phyloP scores from a whole-genome alignment of 2,797 vertebrate genomes.

The Spondyliosoma cantharus region DNA sequence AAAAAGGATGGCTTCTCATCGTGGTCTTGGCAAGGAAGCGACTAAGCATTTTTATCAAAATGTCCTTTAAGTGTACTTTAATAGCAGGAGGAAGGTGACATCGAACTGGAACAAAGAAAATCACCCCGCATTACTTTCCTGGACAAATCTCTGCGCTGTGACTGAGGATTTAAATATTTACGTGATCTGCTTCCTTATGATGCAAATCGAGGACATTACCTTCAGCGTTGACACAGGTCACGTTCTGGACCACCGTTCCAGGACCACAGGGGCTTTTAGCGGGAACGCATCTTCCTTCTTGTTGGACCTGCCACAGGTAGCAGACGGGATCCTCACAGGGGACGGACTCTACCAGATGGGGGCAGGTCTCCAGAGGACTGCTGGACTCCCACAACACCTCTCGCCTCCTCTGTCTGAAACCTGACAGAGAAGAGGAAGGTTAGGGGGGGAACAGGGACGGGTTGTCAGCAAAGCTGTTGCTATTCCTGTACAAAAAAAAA shows the following conservation, averaged over 20 bases:
- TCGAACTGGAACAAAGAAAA: not conserved
- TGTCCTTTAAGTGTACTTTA: not conserved
- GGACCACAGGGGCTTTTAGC: constrained; percentile 86
- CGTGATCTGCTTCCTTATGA: not conserved
- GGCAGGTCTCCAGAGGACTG: constrained; percentile 81
- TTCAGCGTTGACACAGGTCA: constrained; percentile 84
- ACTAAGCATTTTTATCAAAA: not conserved
- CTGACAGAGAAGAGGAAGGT: constrained; percentile 71
- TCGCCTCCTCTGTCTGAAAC: constrained; percentile 89
- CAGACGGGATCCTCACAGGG: constrained; percentile 92
- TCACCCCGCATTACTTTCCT: not conserved
- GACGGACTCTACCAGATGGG: constrained; percentile 89
- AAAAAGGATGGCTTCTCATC: not conserved
- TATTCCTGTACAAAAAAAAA: not conserved
- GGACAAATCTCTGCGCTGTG: not conserved
- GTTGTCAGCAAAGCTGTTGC: constrained; percentile 3
- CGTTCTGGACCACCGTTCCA: constrained; percentile 84
- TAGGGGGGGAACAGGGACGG: not conserved
- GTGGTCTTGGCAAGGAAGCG: not conserved
- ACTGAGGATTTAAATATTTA: constrained; percentile 15
- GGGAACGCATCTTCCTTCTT: constrained; percentile 83
- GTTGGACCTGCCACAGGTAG: constrained; percentile 85
- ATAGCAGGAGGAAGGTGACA: not conserved
- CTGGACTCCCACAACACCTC: constrained; percentile 84
- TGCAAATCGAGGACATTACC: constrained; percentile 79